Conservation (phyloP, 1,140 invertebrate genomes). For the Cyphomyrmex costatus region DNA sequence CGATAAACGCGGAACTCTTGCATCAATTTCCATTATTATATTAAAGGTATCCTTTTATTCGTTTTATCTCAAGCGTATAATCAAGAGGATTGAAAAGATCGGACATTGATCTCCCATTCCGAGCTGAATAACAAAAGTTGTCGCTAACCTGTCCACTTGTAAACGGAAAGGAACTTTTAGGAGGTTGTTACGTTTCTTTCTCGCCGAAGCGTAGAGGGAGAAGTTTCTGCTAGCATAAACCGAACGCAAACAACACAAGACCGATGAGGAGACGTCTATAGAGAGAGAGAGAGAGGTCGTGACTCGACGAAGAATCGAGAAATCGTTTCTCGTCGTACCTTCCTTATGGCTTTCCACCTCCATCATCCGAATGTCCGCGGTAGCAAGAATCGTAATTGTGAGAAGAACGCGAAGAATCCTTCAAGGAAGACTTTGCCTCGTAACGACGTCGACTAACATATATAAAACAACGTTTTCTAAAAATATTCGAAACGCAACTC, state of each 20-base stretch:
- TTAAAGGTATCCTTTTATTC: conserved; percentile 34
- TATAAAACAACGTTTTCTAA: neutral
- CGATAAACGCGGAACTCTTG: conserved; percentile 44
- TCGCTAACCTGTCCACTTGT: neutral
- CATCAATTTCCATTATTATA: conserved; percentile 47
- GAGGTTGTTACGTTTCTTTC: conserved; percentile 7
- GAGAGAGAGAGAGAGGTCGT: conserved; percentile 39
- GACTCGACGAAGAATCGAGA: conserved; percentile 54
- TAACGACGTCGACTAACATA: neutral
- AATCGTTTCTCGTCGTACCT: conserved; percentile 54
- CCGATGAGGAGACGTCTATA: conserved; percentile 36
- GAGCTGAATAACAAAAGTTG: conserved; percentile 17
- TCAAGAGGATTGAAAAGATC: conserved; percentile 42
- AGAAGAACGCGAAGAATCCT: conserved; percentile 28
- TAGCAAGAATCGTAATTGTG: conserved; percentile 41
- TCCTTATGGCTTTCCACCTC: conserved; percentile 57
- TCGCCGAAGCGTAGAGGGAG: neutral
- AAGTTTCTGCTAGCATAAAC: conserved; percentile 39
- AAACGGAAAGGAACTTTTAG: conserved; percentile 34
- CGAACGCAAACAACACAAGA: conserved; percentile 42
- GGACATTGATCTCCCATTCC: neutral
- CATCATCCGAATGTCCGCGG: conserved; percentile 37
- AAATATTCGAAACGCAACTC: neutral
- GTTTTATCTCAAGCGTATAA: conserved; percentile 32
- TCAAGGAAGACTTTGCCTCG: neutral